These are phyloP conservation scores for Gulo gulo DNA, from an alignment of 2,113 vertebrate genomes.

Conservation along the genomic window DNA sequence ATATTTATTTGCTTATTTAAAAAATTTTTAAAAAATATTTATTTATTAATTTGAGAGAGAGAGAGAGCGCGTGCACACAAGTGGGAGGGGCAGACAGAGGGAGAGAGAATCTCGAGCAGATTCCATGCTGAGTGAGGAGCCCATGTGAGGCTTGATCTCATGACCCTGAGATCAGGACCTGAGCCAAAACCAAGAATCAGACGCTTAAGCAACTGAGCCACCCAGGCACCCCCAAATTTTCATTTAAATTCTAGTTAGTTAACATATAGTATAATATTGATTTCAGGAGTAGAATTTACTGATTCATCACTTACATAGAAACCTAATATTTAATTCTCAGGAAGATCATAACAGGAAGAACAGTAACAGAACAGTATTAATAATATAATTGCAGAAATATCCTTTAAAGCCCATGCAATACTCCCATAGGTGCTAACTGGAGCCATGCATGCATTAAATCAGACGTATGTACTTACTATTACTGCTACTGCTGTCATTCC, in stretches of 20 bases:
- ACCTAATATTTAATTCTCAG: conserved; percentile 14
- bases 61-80: neutral
- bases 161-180: neutral
- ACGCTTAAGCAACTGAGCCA: neutral
- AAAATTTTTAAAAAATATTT: neutral
- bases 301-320: neutral
- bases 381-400: conserved; percentile 73
- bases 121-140: neutral
- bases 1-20: neutral
- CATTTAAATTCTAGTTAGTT: neutral
- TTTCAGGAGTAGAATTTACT: neutral
- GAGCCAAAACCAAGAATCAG: neutral
- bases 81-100: neutral
- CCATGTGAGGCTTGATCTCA: neutral
- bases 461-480: conserved; percentile 85
- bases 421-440: conserved; percentile 74
- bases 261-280: neutral
- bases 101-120: neutral
- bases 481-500: conserved; percentile 86
- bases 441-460: conserved; percentile 79
- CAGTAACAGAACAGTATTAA: conserved; percentile 49
- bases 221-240: neutral
- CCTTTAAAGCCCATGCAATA: conserved; percentile 74
- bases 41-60: neutral
- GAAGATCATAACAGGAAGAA: conserved; percentile 45